Conservation (phyloP, 1,140 invertebrate species). For the Melipona quadrifasciata region DNA sequence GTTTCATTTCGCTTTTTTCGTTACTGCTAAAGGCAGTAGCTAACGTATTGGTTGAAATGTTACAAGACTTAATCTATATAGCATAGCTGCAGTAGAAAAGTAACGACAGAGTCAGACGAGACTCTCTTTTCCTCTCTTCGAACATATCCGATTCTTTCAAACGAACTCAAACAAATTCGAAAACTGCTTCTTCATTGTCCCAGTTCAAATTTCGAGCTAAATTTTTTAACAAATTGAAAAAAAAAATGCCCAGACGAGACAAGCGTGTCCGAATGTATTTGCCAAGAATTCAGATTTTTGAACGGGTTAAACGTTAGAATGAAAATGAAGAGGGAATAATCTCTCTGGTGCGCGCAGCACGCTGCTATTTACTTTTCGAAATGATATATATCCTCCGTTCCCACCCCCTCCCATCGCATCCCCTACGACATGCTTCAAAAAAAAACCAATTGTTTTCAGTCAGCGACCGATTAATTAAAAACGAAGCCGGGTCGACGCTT, state of each 20-base stretch:
- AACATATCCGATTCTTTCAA: background rate
- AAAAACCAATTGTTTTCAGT: slow-evolving; percentile 5
- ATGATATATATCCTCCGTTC: background rate
- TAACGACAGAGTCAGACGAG: background rate
- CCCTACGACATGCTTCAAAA: no score
- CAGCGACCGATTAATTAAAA: slow-evolving; percentile 38
- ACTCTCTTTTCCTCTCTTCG: background rate
- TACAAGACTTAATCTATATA: no score
- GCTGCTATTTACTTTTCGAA: background rate
- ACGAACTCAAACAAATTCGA: no score
- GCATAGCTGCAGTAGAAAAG: background rate
- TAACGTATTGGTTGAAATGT: no score
- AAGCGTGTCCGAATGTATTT: no score
- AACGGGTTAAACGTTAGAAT: background rate
- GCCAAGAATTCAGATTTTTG: background rate
- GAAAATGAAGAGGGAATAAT: no score
- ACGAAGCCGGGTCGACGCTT: background rate
- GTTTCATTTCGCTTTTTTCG: no score
- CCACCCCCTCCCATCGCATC: background rate
- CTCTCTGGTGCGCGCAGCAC: background rate
- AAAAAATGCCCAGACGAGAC: no score
- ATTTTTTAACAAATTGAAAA: no score
- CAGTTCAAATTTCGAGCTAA: background rate
- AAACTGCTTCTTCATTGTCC: no score
- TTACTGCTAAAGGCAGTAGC: no score